phyloP scores from a whole-genome alignment of 2,888 invertebrate species.

The Thysanoteuthis rhombus region DNA sequence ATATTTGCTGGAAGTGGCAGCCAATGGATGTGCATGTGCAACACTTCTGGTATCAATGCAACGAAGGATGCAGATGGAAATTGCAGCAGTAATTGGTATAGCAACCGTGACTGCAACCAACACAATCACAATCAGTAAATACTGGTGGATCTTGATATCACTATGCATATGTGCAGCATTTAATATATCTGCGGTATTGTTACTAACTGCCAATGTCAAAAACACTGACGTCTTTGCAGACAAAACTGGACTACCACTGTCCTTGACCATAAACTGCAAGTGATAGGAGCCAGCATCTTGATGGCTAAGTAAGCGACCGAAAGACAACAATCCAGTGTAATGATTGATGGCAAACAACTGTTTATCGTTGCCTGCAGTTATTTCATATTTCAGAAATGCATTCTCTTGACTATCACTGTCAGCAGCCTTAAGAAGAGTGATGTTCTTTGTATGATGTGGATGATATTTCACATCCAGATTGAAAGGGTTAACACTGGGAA shows the following conservation, averaged over 20 bases:
- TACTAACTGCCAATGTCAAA: background rate
- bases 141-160: background rate
- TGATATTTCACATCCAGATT: constrained; percentile 12
- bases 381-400: constrained; percentile 12
- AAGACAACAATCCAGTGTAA: background rate
- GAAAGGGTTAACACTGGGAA: background rate
- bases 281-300: background rate
- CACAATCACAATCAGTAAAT: constrained; percentile 12
- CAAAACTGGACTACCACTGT: background rate
- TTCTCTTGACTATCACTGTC: background rate
- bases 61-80: background rate
- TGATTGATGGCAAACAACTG: constrained; percentile 12
- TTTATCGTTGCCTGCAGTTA: background rate
- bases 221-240: background rate
- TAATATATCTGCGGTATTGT: background rate
- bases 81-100: background rate
- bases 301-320: background rate
- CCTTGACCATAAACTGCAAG: background rate
- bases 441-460: background rate
- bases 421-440: background rate
- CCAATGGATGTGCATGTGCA: constrained; percentile 12
- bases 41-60: constrained; percentile 12
- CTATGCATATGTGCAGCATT: background rate
- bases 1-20: background rate
- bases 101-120: background rate